phyloP scores from a whole-genome alignment of 92 coral and sea anemone genomes.

The Desmophyllum pertusum region DNA sequence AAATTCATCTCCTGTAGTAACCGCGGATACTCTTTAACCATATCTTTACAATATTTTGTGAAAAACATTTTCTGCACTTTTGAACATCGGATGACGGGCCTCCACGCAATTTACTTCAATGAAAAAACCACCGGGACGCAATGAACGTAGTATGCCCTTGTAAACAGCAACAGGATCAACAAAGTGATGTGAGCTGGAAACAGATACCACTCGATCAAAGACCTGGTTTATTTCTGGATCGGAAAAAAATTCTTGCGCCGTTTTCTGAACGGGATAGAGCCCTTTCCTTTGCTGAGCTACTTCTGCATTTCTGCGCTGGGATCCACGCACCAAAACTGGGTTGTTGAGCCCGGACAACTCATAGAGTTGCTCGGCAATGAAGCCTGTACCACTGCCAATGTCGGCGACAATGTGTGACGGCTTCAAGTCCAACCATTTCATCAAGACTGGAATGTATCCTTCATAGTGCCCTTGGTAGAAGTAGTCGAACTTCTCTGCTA shows the following conservation, averaged over 20 bases:
- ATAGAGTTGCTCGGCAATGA: slow-evolving; percentile 4
- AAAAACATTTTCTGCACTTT: not conserved
- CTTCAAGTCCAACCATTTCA: not conserved
- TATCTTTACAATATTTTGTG: not conserved
- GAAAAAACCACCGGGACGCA: slow-evolving; percentile 1
- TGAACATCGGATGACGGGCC: not conserved
- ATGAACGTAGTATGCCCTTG: not conserved
- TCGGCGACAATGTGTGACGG: slow-evolving; percentile 5
- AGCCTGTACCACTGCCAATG: slow-evolving; percentile 25
- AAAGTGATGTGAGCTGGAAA: slow-evolving; percentile 12
- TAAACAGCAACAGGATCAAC: slow-evolving; percentile 14
- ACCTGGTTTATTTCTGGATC: not conserved
- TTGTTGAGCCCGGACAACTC: not conserved
- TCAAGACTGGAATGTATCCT: not conserved
- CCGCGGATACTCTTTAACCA: too few species aligned
- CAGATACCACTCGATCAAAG: slow-evolving; percentile 3
- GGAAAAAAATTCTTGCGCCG: slow-evolving; percentile 14
- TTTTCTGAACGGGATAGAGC: slow-evolving; percentile 8
- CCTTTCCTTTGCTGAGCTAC: slow-evolving; percentile 10
- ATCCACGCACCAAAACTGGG: slow-evolving; percentile 19
- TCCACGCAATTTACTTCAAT: not conserved
- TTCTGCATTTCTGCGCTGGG: slow-evolving; percentile 27
- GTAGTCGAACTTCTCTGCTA: slow-evolving; percentile 16
- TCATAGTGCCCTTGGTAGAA: not conserved
- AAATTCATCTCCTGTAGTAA: not conserved